Conservation (phyloP, 1,140 invertebrate genomes). For the Lamellibrachia luymesi region DNA sequence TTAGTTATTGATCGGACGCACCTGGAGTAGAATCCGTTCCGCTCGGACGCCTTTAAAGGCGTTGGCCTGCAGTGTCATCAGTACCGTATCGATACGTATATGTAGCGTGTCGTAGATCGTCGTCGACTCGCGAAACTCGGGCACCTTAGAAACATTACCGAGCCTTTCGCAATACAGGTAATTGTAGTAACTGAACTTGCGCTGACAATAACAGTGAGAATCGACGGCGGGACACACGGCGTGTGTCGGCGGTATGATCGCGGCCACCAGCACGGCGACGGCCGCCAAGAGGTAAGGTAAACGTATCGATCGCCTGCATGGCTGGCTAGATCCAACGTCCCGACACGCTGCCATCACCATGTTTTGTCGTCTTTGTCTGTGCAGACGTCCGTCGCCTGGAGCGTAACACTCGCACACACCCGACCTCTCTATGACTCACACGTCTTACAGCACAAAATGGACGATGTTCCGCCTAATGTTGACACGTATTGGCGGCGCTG, state of each 20-base stretch:
- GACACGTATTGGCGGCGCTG: neutral
- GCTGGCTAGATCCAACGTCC: neutral
- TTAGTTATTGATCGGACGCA: neutral
- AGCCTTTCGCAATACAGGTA: slow-evolving; percentile 15
- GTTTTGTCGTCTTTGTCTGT: neutral
- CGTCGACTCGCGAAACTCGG: slow-evolving; percentile 1
- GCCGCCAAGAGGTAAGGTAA: neutral
- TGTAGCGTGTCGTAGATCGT: slow-evolving; percentile 9
- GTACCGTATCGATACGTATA: neutral
- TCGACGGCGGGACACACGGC: slow-evolving; percentile 13
- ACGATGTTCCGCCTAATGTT: neutral
- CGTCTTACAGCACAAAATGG: neutral
- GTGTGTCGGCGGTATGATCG: neutral
- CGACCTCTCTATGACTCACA: neutral
- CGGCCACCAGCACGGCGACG: neutral
- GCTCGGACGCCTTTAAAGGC: slow-evolving; percentile 7
- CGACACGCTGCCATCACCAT: neutral
- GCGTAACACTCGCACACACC: neutral
- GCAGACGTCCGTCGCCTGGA: neutral
- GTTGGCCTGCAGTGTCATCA: neutral
- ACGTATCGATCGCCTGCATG: neutral
- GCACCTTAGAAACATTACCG: slow-evolving; percentile 14
- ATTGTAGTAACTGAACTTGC: neutral
- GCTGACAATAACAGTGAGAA: neutral
- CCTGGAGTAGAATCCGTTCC: neutral